These are phyloP conservation scores for Oreonectes daqikongensis DNA, from an alignment of 2,797 vertebrate genomes.

Conservation along the genomic window DNA sequence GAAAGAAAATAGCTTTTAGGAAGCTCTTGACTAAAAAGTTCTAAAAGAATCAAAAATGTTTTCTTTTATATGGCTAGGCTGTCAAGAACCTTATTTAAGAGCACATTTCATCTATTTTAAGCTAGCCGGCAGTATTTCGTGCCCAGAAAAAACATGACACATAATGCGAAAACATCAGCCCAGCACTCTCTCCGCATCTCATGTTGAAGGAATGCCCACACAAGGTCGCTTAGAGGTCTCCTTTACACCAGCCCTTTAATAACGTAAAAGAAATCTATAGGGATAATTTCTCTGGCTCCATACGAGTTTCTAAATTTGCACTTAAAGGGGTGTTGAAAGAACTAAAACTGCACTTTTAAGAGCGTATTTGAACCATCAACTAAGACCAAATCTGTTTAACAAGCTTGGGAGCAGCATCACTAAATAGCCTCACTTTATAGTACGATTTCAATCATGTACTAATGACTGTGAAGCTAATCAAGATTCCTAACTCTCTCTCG, in stretches of 20 bases:
- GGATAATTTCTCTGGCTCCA: slow-evolving; percentile 15
- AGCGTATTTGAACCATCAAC: neutral
- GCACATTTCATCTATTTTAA: slow-evolving; percentile 7
- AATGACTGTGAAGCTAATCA: slow-evolving; percentile 44
- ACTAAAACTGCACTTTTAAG: neutral
- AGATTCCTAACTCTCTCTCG: slow-evolving; percentile 24
- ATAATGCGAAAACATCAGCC: neutral
- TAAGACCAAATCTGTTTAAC: slow-evolving; percentile 17
- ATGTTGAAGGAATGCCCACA: slow-evolving; percentile 25
- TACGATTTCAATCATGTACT: slow-evolving; percentile 38
- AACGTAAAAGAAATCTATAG: slow-evolving; percentile 31
- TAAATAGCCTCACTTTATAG: slow-evolving; percentile 32
- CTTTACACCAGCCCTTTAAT: slow-evolving; percentile 33
- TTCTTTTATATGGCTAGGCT: too few relatives aligned
- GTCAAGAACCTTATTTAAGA: neutral
- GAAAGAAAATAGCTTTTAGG: too few relatives aligned
- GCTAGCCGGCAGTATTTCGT: neutral
- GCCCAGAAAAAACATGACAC: neutral
- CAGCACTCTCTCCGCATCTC: slow-evolving; percentile 10
- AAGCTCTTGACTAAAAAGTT: too few relatives aligned
- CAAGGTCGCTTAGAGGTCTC: slow-evolving; percentile 43
- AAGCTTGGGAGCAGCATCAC: neutral
- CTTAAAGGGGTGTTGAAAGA: neutral
- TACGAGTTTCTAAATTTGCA: neutral
- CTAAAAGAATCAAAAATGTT: too few relatives aligned